Conservation (phyloP, 2,113 vertebrate genomes). For the Pseudopipra pipra region DNA sequence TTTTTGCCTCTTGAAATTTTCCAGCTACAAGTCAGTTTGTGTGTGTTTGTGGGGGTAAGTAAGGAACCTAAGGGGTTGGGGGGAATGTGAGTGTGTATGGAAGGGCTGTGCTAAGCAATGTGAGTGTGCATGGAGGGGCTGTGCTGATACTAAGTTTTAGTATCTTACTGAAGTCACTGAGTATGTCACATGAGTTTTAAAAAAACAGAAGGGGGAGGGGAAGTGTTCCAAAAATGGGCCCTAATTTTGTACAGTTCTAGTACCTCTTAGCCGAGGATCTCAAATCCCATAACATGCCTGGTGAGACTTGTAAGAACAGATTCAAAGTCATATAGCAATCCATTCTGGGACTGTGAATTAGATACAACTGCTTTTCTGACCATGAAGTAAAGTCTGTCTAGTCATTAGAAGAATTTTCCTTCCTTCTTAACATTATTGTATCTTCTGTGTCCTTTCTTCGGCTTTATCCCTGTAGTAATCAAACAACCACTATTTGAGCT, state of each 20-base stretch:
- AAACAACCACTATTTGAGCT: not conserved
- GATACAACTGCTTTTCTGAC: not conserved
- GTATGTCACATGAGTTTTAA: not conserved
- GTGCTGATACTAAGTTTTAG: not conserved
- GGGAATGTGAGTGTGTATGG: not conserved
- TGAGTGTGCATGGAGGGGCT: not conserved
- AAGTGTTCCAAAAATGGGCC: not conserved
- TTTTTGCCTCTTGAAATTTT: not conserved
- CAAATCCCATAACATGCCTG: not conserved
- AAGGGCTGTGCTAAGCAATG: not conserved
- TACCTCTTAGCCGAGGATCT: not conserved
- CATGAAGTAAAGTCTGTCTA: not conserved
- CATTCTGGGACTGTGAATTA: not conserved
- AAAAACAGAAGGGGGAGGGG: rapidly evolving
- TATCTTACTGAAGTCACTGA: not conserved
- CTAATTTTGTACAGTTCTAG: not conserved
- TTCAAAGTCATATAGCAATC: not conserved
- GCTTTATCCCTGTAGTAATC: not conserved
- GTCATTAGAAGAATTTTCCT: not conserved
- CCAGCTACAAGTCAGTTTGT: not conserved
- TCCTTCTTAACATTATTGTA: not conserved
- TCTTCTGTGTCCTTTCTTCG: not conserved
- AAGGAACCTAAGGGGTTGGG: not conserved
- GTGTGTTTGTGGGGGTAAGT: not conserved
- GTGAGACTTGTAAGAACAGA: not conserved